Base-by-base conservation (phyloP, 2,113 vertebrate genomes). In the Sinocyclocheilus rhinocerous region DNA sequence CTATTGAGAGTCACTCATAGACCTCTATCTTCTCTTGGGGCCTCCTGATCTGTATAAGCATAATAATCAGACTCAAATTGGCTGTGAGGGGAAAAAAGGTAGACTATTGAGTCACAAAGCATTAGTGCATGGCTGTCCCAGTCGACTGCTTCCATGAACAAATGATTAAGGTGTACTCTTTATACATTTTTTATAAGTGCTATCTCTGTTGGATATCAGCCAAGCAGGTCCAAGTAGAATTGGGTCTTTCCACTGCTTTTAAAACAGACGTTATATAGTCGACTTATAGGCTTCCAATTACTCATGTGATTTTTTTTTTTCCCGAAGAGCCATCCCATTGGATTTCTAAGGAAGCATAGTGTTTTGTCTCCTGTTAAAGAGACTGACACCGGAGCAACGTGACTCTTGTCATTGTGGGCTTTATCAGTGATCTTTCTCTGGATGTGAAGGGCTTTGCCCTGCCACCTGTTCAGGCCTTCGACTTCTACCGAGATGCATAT, bases 171-270 rank as follows among this genome's bases (percentile, higher is more conserved):
- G 86, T 93, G 83, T 89, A 93, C 83, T 83, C 87, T 91, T 92
- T 73, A 89, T 95, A 96, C 89, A 92, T 95, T 96, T 92, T 94
- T 94, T 91, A 93, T 92, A 92, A 88, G 87, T 92, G 92, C 87
- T 86, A 94, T 93, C 93, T 94, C 18, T 45, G 84, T 92, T 94
- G 92, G 89, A 90, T 86, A 92, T 92, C 91, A 93, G 92, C 91
- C 94, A 95, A 70, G 52, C 73, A 85, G 83, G 69, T 90, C 84
- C 75, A 89, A 89, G 83, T 65, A 90, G 86, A 93, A 91, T 87
- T 85, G 87, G 83, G 76, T 90, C 83, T 93, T 93, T 92, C 86
- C 65, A 85, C 82, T 90, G 36, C 42, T 36, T 88, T 90, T 73
- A 88, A 57, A 81, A 86, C 42, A 90, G 73, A 86, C 45, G 61